Evolutionary conservation across 1,140 invertebrate genomes (phyloP), one percentile per base, ranked within the genome.

Genomic region (Megalopta genalis): DNA sequence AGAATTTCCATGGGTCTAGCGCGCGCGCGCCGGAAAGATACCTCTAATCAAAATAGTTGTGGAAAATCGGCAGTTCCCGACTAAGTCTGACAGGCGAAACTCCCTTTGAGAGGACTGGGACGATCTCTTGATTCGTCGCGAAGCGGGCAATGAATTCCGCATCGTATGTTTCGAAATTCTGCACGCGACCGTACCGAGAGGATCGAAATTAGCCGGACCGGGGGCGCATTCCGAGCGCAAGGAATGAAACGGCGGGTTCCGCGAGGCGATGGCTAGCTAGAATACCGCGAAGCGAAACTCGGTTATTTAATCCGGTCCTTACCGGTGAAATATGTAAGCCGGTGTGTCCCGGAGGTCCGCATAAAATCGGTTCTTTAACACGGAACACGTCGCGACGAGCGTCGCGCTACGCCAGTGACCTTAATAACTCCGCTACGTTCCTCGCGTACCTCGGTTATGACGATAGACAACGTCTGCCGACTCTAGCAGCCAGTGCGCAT

Each of bases 351-450:
- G 5, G 9, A 5, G 25, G 21, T 62, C 59, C 16, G 25, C 59
- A 27, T 21, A 39, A 46, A 66, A 66, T 66, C 39, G 52, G 52
- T 67, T 37, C 73, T 67, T n/a, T 18, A 10, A 54, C n/a, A 7
- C 27, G 57, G 39, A 23, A 25, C 37, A 49, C 75, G 39, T 65
- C 62, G 49, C 64, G 59, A 54, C 64, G 59, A 54, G 79, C 82
- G 72, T 82, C 73, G 75, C 73, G 73, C 84, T 81, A 88, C 87
- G 89, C 89, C 89, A 90, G 88, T 91, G 90, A 90, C 90, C 90
- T 91, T 90, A 90, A 90, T 91, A 90, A 90, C 86, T 88, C 85
- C 46, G 70, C 79, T 87, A 81, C 88, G 86, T 85, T 88, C 82
- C 86, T 89, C 69, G 90, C 88, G 87, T 89, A 87, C 83, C 87